Percentiles rank a stretch among this genome's conserved stretches.
phyloP scores from a whole-genome alignment of 1,140 invertebrate genomes.

The Musca domestica region DNA sequence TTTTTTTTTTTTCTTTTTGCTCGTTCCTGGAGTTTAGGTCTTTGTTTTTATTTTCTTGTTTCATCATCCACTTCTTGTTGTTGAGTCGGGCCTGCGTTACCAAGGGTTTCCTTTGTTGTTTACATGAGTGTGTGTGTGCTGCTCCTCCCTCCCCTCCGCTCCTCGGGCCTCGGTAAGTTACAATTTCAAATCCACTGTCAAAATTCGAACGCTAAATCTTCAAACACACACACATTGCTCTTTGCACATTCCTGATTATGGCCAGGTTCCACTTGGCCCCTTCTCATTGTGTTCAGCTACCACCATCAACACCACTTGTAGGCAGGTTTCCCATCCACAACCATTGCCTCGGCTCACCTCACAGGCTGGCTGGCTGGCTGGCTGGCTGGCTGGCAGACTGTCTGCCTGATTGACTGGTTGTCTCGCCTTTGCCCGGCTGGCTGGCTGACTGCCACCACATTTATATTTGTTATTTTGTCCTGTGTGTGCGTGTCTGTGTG shows the following conservation, averaged over 20 bases:
- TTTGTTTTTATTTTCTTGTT: slow-evolving; percentile 19
- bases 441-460: background rate
- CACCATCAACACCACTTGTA: too few relatives aligned
- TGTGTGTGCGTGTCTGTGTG: background rate
- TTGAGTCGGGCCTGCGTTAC: slow-evolving; percentile 39
- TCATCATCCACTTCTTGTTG: slow-evolving; percentile 17
- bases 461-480: background rate
- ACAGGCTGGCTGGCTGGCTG: background rate
- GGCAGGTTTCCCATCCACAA: too few relatives aligned
- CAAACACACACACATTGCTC: too few relatives aligned
- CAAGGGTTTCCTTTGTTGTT: slow-evolving; percentile 51
- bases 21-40: slow-evolving; percentile 22
- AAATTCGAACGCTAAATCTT: too few relatives aligned
- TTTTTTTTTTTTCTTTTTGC: slow-evolving; percentile 10
- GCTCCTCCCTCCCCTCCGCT: background rate
- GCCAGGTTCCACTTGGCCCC: background rate
- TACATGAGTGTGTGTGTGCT: background rate
- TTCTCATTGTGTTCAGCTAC: background rate
- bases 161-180: background rate
- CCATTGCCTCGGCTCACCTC: background rate
- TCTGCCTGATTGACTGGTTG: background rate
- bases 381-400: background rate
- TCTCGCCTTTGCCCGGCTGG: background rate
- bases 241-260: too few relatives aligned
- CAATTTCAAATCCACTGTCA: too few relatives aligned